These are phyloP conservation scores for Balaeniceps rex DNA, from an alignment of 2,113 vertebrate genomes.

Conservation along the genomic window DNA sequence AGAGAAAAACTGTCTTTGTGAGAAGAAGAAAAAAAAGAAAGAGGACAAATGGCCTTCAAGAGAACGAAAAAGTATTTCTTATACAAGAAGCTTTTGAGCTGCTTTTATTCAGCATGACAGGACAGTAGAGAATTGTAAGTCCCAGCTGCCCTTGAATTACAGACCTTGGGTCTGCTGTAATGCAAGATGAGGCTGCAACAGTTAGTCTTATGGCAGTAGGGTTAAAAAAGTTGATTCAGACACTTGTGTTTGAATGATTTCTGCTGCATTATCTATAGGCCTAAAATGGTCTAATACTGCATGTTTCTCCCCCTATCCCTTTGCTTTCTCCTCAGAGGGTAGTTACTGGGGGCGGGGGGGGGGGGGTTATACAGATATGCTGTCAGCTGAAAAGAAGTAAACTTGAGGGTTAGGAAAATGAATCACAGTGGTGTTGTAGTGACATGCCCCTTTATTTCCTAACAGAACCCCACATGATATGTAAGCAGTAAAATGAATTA, in stretches of 20 bases:
- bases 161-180: background rate
- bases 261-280: background rate
- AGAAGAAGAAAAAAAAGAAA: background rate
- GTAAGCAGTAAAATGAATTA: background rate
- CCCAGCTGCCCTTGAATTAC: background rate
- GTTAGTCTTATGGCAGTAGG: background rate
- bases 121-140: background rate
- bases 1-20: background rate
- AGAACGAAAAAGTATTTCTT: background rate
- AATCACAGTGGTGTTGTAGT: background rate
- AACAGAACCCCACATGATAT: background rate
- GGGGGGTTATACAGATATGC: background rate
- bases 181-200: background rate
- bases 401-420: background rate
- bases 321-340: background rate
- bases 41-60: background rate
- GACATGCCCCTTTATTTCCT: background rate
- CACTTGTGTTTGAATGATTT: background rate
- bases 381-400: background rate
- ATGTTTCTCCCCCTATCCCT: background rate
- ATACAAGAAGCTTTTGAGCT: background rate
- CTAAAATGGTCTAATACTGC: background rate
- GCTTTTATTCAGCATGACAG: background rate
- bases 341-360: rapidly evolving
- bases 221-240: background rate